Evolutionary conservation across 2,797 vertebrate species (phyloP).

Genomic region (Buceros bicornis): DNA sequence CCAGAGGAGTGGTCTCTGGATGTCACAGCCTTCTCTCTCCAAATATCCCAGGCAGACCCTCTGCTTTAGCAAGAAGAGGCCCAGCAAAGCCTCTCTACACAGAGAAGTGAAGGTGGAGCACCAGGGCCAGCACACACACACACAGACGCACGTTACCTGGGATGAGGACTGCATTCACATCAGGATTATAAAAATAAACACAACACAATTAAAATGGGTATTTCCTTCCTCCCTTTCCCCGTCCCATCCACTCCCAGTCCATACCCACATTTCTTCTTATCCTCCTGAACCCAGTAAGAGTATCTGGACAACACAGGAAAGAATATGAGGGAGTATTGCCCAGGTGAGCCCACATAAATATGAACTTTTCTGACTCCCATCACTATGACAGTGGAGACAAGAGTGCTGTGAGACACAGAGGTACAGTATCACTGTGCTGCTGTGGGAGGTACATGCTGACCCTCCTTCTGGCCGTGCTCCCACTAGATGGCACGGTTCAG

Average conservation of each 20-base stretch:
- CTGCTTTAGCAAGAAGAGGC: constrained; percentile 44
- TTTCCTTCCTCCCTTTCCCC: not conserved
- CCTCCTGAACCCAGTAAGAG: not conserved
- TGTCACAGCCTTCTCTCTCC: not conserved
- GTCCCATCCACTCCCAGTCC: not conserved
- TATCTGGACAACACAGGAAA: not conserved
- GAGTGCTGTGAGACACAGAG: not conserved
- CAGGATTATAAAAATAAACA: constrained; percentile 73
- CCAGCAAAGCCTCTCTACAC: constrained; percentile 37
- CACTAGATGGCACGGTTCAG: not conserved
- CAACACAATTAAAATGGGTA: constrained; percentile 63
- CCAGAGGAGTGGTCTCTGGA: not conserved
- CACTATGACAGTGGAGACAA: not conserved
- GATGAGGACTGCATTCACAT: constrained; percentile 83
- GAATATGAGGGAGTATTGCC: not conserved
- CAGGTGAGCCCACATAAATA: not conserved
- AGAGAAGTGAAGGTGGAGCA: constrained; percentile 15
- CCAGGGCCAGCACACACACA: constrained; percentile 36
- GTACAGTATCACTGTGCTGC: not conserved
- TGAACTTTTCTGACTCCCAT: not conserved
- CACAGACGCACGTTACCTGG: constrained; percentile 82
- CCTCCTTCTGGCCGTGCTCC: not conserved
- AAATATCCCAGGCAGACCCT: constrained; percentile 48
- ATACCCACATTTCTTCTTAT: not conserved
- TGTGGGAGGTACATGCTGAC: not conserved